Evolutionary conservation across 2,113 vertebrate genomes (phyloP).

Genomic region (Prinia subflava): DNA sequence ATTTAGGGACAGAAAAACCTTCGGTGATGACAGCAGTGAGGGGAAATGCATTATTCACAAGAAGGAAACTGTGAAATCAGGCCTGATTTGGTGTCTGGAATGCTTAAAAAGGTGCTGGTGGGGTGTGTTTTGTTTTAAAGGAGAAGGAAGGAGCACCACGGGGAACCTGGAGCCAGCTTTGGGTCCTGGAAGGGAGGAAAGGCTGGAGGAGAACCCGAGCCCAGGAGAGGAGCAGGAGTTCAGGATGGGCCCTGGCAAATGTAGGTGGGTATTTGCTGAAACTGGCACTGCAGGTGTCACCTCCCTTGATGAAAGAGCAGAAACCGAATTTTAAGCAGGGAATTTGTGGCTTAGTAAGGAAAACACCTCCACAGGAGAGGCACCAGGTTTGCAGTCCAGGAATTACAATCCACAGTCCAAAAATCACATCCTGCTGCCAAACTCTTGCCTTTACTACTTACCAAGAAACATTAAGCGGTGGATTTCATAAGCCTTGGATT

Average conservation of each 20-base stretch:
- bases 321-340: not conserved
- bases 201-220: rapidly evolving
- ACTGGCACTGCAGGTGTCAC: rapidly evolving
- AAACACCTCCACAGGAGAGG: not conserved
- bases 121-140: not conserved
- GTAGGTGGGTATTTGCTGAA: not conserved
- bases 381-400: not conserved
- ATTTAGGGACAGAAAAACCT: not conserved
- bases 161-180: not conserved
- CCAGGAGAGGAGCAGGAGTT: not conserved
- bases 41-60: not conserved
- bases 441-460: not conserved
- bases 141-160: rapidly evolving
- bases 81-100: rapidly evolving
- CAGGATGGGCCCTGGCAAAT: not conserved
- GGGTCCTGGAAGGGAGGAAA: not conserved
- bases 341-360: rapidly evolving
- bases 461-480: not conserved
- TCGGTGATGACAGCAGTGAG: rapidly evolving
- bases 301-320: not conserved
- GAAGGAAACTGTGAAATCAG: not conserved
- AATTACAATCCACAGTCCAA: not conserved
- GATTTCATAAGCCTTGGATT: conserved; percentile 1
- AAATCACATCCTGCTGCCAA: not conserved
- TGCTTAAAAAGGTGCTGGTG: not conserved